Base-by-base conservation (phyloP, 2,113 vertebrate genomes). In the Clarias batrachus region DNA sequence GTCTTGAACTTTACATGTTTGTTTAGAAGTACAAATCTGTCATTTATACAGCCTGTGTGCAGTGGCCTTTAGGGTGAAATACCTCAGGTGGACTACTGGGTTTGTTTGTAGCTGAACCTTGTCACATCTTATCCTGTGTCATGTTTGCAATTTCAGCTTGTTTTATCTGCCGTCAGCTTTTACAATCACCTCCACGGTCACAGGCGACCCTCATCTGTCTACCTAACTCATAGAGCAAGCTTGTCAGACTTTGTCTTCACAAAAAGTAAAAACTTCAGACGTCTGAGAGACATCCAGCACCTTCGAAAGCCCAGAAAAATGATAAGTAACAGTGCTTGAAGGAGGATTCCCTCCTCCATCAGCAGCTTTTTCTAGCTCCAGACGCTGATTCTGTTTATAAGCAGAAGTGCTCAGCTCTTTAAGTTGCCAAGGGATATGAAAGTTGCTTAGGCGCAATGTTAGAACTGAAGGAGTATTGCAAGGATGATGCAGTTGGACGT, bases 321-420 rank as follows among this genome's bases (percentile, higher is more conserved):
- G 65, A 80, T 89, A 62, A 83, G 82, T 62, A 71, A 89, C 87
- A 25, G 70, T 33, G 86, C 87, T 87, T 82, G 63, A 81, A 89
- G 89, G 71, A 80, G 60, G 57, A 80, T 86, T 85, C 74, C 63
- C 60, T 81, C 30, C 70, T 48, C 77, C 70, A 85, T 82, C 80
- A 87, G 41, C 76, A 54, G 66, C 76, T 81, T 87, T 66, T 73
- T 77, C 27, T n/a, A 56, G 63, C 82, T 74, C 37, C 86, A 85
- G 87, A 87, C 73, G 89, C 89, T 91, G 65, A 90, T 90, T 92
- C 84, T 91, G 89, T 87, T 87, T 91, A 90, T 89, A 91, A 90
- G 71, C 76, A 48, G 48, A 78, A 21, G 76, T 79, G 27, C 62
- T 78, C 37, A 80, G 52, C 54, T 85, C 76, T 77, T 87, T 56